Evolutionary conservation across 1,140 invertebrate genomes (phyloP).

Genomic region (Cydia amplana): DNA sequence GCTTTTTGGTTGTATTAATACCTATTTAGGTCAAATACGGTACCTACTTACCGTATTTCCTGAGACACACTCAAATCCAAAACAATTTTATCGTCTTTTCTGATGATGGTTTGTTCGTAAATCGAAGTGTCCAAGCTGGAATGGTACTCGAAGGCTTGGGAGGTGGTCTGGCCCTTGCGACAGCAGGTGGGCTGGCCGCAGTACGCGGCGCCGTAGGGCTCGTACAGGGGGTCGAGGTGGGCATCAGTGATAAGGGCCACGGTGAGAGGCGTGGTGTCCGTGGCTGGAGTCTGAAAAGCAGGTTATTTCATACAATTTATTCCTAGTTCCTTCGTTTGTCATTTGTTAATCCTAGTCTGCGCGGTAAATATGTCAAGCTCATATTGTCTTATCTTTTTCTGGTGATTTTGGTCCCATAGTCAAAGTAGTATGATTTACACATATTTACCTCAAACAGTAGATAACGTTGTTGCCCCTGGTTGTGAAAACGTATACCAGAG

Average conservation of each 20-base stretch:
- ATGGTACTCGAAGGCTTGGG: constrained; percentile 35
- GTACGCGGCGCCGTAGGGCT: constrained; percentile 81
- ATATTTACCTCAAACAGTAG: too few relatives aligned
- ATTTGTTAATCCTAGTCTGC: too few relatives aligned
- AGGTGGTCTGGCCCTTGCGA: constrained; percentile 78
- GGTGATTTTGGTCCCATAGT: too few relatives aligned
- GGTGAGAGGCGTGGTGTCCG: constrained; percentile 57
- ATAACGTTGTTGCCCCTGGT: too few relatives aligned
- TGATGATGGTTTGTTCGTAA: constrained; percentile 44
- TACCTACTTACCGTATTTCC: constrained; percentile 34
- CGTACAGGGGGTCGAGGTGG: constrained; percentile 89
- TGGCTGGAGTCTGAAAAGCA: constrained; percentile 34
- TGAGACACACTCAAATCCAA: constrained; percentile 56
- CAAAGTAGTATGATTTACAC: too few relatives aligned
- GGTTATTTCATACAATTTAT: too few relatives aligned
- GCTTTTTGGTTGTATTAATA: neutral
- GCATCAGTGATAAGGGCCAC: constrained; percentile 90
- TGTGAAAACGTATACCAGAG: too few relatives aligned
- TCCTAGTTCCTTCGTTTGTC: too few relatives aligned
- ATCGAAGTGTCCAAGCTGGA: constrained; percentile 45
- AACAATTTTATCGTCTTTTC: constrained; percentile 42
- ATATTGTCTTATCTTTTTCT: too few relatives aligned
- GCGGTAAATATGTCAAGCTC: too few relatives aligned
- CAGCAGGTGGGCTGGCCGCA: constrained; percentile 91
- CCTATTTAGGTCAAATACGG: neutral